Evolutionary conservation across 2,113 vertebrate species (phyloP).

Genomic region (Sebastes fasciatus): DNA sequence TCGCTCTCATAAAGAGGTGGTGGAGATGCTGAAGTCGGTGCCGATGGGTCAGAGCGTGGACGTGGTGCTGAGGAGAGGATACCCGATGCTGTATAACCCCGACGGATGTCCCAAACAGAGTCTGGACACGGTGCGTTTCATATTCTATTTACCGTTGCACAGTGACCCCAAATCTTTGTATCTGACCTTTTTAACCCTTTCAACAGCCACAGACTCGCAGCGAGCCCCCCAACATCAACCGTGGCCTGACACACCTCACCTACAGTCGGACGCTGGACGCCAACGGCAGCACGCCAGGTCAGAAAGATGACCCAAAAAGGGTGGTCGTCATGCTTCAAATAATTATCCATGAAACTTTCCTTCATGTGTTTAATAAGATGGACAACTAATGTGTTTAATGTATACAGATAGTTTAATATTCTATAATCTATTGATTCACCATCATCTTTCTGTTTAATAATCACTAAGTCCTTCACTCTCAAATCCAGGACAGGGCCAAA

Average conservation of each 20-base stretch:
- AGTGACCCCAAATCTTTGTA: background rate
- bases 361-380: too few relatives aligned
- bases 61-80: constrained; percentile 77
- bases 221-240: constrained; percentile 33
- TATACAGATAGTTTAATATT: background rate
- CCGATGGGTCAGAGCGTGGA: constrained; percentile 80
- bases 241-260: constrained; percentile 62
- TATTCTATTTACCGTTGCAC: background rate
- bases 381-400: background rate
- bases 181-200: background rate
- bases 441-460: background rate
- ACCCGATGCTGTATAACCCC: constrained; percentile 83
- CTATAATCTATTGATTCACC: background rate
- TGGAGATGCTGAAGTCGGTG: constrained; percentile 85
- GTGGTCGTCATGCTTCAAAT: too few relatives aligned
- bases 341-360: too few relatives aligned
- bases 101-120: constrained; percentile 85
- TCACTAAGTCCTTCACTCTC: background rate
- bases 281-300: constrained; percentile 65
- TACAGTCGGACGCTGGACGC: constrained; percentile 66
- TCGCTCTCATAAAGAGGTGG: constrained; percentile 85
- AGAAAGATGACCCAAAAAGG: background rate
- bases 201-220: constrained; percentile 59
- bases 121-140: constrained; percentile 58
- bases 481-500: constrained; percentile 53